Percentiles rank a stretch among this genome's conserved stretches.
Conservation (phyloP, 2,888 invertebrate genomes). For the Tiliacea citrago region DNA sequence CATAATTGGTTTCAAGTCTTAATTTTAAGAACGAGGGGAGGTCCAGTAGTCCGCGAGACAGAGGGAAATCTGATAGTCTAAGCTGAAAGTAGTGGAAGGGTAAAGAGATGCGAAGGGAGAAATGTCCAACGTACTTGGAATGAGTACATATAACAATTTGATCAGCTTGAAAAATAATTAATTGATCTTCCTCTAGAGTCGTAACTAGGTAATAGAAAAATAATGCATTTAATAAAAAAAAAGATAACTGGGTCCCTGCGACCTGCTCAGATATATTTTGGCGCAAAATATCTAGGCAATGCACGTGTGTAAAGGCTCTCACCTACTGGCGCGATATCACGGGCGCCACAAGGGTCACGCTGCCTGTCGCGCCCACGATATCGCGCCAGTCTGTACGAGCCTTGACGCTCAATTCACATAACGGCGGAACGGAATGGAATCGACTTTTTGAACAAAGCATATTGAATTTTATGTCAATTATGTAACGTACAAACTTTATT, state of each 20-base stretch:
- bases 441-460: neutral
- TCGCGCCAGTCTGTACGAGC: too few relatives aligned
- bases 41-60: neutral
- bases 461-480: neutral
- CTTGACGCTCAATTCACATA: too few relatives aligned
- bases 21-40: slow-evolving; percentile 5
- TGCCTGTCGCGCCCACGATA: too few relatives aligned
- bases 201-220: neutral
- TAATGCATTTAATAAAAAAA: neutral
- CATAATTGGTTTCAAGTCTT: neutral
- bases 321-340: too few relatives aligned
- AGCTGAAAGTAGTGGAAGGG: neutral
- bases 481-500: neutral
- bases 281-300: neutral
- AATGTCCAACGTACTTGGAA: neutral
- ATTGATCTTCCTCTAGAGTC: too few relatives aligned
- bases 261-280: neutral
- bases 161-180: neutral
- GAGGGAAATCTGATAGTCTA: neutral
- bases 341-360: too few relatives aligned
- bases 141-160: neutral
- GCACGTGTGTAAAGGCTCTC: neutral
- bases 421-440: too few relatives aligned
- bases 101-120: too few relatives aligned
- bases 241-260: neutral